Conservation (phyloP, 2,113 vertebrate genomes). For the Xiphophorus hellerii region DNA sequence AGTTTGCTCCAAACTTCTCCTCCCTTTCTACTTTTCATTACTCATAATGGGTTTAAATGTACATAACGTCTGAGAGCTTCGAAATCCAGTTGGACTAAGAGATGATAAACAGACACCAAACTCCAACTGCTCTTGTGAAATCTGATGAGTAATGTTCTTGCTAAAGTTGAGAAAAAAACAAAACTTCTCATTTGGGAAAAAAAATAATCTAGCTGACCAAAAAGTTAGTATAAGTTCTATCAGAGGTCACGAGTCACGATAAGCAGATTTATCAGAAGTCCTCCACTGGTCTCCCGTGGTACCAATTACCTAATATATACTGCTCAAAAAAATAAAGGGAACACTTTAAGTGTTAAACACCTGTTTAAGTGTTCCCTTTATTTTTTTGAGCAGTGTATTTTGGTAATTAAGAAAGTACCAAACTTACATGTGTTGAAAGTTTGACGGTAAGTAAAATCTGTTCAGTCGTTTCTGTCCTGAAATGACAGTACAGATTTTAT, state of each 20-base stretch:
- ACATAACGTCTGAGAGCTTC: neutral
- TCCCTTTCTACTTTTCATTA: conserved; percentile 14
- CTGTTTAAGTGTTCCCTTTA: too few relatives aligned
- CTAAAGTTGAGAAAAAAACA: conserved; percentile 10
- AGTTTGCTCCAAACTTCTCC: neutral
- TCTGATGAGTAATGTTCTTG: conserved; percentile 21
- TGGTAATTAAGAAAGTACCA: too few relatives aligned
- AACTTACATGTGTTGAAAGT: too few relatives aligned
- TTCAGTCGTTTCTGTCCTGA: too few relatives aligned
- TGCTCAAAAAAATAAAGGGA: too few relatives aligned
- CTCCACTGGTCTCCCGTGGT: neutral
- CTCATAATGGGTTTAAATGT: conserved; percentile 23
- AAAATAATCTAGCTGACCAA: neutral
- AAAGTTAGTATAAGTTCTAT: too few relatives aligned
- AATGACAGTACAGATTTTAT: too few relatives aligned
- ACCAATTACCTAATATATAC: neutral
- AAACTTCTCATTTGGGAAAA: conserved; percentile 31
- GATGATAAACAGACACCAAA: conserved; percentile 6
- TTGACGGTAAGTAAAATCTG: too few relatives aligned
- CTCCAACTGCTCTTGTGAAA: neutral
- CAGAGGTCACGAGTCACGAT: conserved; percentile 33
- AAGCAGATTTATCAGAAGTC: neutral
- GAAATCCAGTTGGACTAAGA: neutral
- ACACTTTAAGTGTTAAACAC: too few relatives aligned
- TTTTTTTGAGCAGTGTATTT: too few relatives aligned